phyloP scores from a whole-genome alignment of 2,113 vertebrate genomes.

The Megaleporinus macrocephalus region DNA sequence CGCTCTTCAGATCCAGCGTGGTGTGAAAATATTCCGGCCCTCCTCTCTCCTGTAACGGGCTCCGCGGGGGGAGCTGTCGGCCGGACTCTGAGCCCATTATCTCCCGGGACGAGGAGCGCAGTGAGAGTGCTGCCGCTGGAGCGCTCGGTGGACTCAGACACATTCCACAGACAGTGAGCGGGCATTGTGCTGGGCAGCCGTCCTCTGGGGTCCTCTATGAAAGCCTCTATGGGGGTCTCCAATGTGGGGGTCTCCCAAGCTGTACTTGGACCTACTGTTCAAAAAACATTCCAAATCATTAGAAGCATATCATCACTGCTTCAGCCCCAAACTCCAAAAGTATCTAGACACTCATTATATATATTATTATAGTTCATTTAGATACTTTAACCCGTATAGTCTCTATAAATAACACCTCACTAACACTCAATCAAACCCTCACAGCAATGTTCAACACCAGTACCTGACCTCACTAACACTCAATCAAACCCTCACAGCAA shows the following conservation, averaged over 20 bases:
- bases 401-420: too few relatives aligned
- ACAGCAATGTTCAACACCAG: too few relatives aligned
- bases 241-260: background rate
- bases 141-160: conserved; percentile 8
- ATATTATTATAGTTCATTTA: too few relatives aligned
- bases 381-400: too few relatives aligned
- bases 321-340: too few relatives aligned
- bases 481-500: too few relatives aligned
- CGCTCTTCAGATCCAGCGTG: conserved; percentile 59
- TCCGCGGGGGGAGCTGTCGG: conserved; percentile 65
- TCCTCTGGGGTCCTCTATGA: background rate
- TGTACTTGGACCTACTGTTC: too few relatives aligned
- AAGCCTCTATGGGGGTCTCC: background rate
- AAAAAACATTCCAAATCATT: too few relatives aligned
- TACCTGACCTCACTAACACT: too few relatives aligned
- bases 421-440: too few relatives aligned
- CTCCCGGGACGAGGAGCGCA: conserved; percentile 57
- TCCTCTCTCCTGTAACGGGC: conserved; percentile 46
- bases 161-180: conserved; percentile 64
- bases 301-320: too few relatives aligned
- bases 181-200: conserved; percentile 58
- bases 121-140: conserved; percentile 52
- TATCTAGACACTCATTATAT: too few relatives aligned
- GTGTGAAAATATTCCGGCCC: conserved; percentile 64
- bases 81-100: conserved; percentile 65